Conservation (phyloP, 2,888 invertebrate genomes). For the Chaitophorus viminalis region DNA sequence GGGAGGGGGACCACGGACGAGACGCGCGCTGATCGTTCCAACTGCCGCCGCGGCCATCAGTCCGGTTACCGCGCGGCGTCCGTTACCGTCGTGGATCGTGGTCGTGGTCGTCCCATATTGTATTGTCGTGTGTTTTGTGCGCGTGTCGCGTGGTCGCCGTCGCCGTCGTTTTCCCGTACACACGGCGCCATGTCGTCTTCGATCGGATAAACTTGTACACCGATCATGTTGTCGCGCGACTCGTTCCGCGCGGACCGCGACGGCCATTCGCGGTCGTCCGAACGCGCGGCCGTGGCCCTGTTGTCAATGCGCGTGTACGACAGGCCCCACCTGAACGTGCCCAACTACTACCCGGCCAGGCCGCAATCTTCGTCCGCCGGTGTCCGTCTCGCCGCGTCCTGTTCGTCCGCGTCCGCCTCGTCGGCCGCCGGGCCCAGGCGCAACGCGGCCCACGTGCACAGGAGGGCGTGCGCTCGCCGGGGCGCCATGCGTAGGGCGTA, state of each 20-base stretch:
- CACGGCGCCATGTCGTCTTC: neutral
- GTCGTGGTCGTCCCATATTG: neutral
- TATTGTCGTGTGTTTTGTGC: neutral
- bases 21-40: neutral
- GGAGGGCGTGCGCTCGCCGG: slow-evolving; percentile 48
- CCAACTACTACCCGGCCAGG: slow-evolving; percentile 18
- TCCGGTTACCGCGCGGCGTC: slow-evolving; percentile 35
- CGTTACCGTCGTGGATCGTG: slow-evolving; percentile 13
- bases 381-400: neutral
- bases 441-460: slow-evolving; percentile 51
- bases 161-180: neutral
- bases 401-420: slow-evolving; percentile 49
- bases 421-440: slow-evolving; percentile 36
- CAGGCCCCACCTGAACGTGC: slow-evolving; percentile 50
- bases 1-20: slow-evolving; percentile 1
- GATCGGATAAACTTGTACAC: too few species aligned
- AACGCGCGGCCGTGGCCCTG: slow-evolving; percentile 32
- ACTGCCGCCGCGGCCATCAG: slow-evolving; percentile 38
- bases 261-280: neutral
- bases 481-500: slow-evolving; percentile 58
- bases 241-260: slow-evolving; percentile 42
- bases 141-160: neutral
- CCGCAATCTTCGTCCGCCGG: neutral
- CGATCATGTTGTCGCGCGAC: slow-evolving; percentile 49
- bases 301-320: slow-evolving; percentile 55